Evolutionary conservation across 2,113 vertebrate genomes (phyloP).

Genomic region (Chloroceryle aenea): DNA sequence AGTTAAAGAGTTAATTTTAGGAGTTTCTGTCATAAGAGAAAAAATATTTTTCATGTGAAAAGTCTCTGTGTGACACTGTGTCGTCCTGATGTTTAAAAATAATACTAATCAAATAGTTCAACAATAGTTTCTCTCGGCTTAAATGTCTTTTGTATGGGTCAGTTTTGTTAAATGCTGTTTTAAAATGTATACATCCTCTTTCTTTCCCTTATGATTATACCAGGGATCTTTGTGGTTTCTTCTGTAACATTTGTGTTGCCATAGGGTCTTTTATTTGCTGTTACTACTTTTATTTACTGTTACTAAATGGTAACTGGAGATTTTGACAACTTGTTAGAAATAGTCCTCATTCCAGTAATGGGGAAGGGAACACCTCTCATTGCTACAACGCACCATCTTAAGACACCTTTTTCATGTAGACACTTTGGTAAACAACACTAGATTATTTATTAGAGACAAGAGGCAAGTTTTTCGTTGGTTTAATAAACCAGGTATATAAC

Average conservation of each 20-base stretch:
- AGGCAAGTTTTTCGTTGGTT: not conserved
- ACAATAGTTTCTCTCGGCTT: not conserved
- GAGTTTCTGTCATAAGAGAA: not conserved
- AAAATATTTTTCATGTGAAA: not conserved
- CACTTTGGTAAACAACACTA: not conserved
- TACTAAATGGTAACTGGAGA: constrained; percentile 22
- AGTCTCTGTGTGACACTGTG: not conserved
- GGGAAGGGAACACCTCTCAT: not conserved
- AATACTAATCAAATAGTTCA: not conserved
- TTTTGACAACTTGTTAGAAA: constrained; percentile 20
- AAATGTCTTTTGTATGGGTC: not conserved
- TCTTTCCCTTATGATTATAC: not conserved
- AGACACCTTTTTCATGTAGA: not conserved
- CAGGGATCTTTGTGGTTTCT: not conserved
- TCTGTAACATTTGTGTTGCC: not conserved
- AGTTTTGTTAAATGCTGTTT: not conserved
- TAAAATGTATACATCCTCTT: not conserved
- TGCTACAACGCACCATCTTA: not conserved
- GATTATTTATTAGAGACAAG: not conserved
- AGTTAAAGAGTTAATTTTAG: not conserved
- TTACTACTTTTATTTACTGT: constrained; percentile 54
- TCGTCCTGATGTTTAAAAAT: not conserved
- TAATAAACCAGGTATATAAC: not conserved
- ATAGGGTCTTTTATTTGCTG: constrained; percentile 28
- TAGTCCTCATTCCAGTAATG: not conserved